phyloP scores from a whole-genome alignment of 2,113 vertebrate genomes.

The Ramphastos sulfuratus region DNA sequence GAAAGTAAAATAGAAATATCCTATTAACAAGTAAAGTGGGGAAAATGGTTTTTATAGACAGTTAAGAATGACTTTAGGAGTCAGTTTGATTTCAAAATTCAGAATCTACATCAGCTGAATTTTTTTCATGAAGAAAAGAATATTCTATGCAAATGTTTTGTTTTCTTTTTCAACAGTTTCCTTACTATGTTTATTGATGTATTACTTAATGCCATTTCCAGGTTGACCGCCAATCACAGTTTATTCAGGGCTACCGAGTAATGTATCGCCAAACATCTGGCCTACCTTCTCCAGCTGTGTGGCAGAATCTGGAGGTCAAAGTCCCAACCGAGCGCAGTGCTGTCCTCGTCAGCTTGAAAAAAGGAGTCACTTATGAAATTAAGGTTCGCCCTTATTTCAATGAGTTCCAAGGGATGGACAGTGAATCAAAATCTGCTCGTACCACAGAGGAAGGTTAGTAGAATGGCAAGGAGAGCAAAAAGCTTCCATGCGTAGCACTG shows the following conservation, averaged over 20 bases:
- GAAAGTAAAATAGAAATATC: neutral
- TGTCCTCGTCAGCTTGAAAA: slow-evolving; percentile 87
- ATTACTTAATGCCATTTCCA: slow-evolving; percentile 40
- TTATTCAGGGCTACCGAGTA: slow-evolving; percentile 96
- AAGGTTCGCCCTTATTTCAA: slow-evolving; percentile 98
- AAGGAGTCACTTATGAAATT: slow-evolving; percentile 94
- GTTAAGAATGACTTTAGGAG: neutral
- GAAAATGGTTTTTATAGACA: neutral
- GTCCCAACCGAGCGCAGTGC: slow-evolving; percentile 89
- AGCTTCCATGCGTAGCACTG: neutral
- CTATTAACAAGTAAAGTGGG: neutral
- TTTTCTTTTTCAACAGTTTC: neutral
- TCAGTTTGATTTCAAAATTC: neutral
- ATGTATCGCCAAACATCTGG: slow-evolving; percentile 93
- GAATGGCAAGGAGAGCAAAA: neutral
- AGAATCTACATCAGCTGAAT: neutral
- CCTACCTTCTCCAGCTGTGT: slow-evolving; percentile 80
- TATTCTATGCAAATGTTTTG: neutral
- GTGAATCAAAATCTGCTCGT: slow-evolving; percentile 90
- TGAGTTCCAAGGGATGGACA: slow-evolving; percentile 98
- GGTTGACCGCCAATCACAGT: slow-evolving; percentile 97
- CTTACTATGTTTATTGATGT: neutral
- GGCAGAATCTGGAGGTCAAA: slow-evolving; percentile 94
- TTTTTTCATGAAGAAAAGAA: neutral
- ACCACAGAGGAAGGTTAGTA: slow-evolving; percentile 94